A percentile compares a stretch with the other conserved stretches of the same genome.
These are phyloP conservation scores for Vimba vimba DNA, from an alignment of 2,113 vertebrate genomes.

Conservation along the genomic window DNA sequence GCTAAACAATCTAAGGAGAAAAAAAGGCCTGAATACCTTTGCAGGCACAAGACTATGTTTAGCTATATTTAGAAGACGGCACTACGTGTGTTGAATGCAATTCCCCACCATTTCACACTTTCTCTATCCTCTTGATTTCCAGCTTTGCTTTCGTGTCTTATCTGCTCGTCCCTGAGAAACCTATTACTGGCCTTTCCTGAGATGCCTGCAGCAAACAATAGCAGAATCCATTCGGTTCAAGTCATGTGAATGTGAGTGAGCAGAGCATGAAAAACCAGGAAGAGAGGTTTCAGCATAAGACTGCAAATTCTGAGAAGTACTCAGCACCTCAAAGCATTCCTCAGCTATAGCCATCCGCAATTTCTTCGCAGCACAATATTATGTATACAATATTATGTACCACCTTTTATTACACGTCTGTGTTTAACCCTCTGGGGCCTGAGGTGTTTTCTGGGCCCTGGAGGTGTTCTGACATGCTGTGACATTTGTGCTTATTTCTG, in stretches of 20 bases:
- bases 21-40: not conserved
- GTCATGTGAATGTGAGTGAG: constrained; percentile 27
- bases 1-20: not conserved
- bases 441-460: too few species aligned
- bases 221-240: constrained; percentile 11
- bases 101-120: not conserved
- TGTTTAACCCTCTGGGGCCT: not conserved
- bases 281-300: not conserved
- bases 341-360: not conserved
- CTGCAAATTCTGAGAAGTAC: not conserved
- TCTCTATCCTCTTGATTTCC: constrained; percentile 19
- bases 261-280: not conserved
- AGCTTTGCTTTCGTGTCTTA: constrained; percentile 21
- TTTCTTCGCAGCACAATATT: not conserved
- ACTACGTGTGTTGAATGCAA: not conserved
- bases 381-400: too few species aligned
- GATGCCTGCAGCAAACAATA: constrained; percentile 20
- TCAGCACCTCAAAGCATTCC: not conserved
- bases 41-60: not conserved
- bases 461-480: too few species aligned
- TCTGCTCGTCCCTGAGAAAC: constrained; percentile 39
- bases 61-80: constrained; percentile 4
- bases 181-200: constrained; percentile 43
- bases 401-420: not conserved
- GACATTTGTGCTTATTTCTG: too few species aligned